A percentile compares a stretch with the other conserved stretches of the same genome.
These are phyloP conservation scores for Balanococcus diminutus DNA, from an alignment of 2,888 invertebrate genomes.

Conservation along the genomic window DNA sequence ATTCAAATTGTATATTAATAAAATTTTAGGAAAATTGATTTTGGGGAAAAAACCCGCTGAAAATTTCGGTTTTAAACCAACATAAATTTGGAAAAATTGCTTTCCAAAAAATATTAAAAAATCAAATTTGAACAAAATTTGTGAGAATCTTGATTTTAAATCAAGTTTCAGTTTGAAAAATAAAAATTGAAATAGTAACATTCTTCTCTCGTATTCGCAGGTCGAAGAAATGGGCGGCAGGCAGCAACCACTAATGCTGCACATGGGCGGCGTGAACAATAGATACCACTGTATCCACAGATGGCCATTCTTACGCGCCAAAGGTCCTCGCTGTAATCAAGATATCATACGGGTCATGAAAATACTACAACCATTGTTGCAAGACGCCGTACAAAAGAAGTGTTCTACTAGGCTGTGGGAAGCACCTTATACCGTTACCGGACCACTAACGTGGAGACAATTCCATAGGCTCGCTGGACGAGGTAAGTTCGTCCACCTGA, in stretches of 20 bases:
- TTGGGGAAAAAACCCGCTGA: too few relatives aligned
- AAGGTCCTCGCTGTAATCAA: conserved; percentile 84
- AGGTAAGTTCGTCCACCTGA: conserved; percentile 63
- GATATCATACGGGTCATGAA: conserved; percentile 92
- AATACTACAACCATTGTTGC: conserved; percentile 86
- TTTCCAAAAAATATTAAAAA: too few relatives aligned
- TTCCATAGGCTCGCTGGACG: conserved; percentile 94
- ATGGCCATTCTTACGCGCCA: conserved; percentile 85
- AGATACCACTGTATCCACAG: conserved; percentile 72
- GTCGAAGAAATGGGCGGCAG: conserved; percentile 61
- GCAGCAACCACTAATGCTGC: conserved; percentile 58
- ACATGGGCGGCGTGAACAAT: conserved; percentile 55
- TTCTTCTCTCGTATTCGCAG: background rate
- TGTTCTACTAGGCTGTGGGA: conserved; percentile 88
- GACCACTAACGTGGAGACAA: conserved; percentile 97
- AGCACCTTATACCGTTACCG: conserved; percentile 87
- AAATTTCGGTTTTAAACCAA: too few relatives aligned
- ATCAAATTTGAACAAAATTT: too few relatives aligned
- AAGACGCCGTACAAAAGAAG: conserved; percentile 95
- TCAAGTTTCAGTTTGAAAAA: too few relatives aligned
- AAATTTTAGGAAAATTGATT: too few relatives aligned
- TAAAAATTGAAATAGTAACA: too few relatives aligned
- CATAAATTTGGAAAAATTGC: too few relatives aligned
- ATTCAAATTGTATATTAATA: too few relatives aligned
- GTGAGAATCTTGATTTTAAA: too few relatives aligned